Conservation (phyloP, 2,888 invertebrate genomes). For the Dendrolimus houi region DNA sequence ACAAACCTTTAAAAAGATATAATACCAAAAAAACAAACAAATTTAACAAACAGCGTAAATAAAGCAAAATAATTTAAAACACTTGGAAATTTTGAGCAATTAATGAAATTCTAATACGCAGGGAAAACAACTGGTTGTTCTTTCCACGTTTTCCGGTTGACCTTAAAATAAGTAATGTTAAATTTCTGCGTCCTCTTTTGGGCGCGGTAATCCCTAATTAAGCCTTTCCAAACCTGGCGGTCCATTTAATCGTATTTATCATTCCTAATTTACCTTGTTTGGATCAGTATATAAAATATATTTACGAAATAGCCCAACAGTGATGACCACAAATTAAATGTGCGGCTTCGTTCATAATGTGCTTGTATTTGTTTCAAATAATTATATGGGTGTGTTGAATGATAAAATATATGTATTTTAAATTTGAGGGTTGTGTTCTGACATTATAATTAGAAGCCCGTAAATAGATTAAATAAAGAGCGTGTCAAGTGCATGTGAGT, state of each 20-base stretch:
- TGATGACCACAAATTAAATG: not conserved
- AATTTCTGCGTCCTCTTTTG: slow-evolving; percentile 15
- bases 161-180: slow-evolving; percentile 5
- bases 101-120: not conserved
- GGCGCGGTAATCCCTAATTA: slow-evolving; percentile 37
- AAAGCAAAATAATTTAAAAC: not conserved
- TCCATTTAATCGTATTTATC: slow-evolving; percentile 32
- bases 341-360: not conserved
- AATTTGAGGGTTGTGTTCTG: too few species aligned
- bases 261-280: slow-evolving; percentile 34
- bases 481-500: too few species aligned
- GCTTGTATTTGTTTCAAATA: too few species aligned
- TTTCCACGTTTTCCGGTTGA: not conserved
- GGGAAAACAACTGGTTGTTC: not conserved
- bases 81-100: not conserved
- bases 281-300: slow-evolving; percentile 10
- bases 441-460: too few species aligned
- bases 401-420: too few species aligned
- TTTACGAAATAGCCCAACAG: not conserved
- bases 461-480: too few species aligned
- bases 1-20: too few species aligned
- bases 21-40: too few species aligned
- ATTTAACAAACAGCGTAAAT: not conserved
- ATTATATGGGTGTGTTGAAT: too few species aligned
- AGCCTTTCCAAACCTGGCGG: slow-evolving; percentile 27